phyloP scores from a whole-genome alignment of 2,113 vertebrate genomes.

The Myiozetetes cayanensis region DNA sequence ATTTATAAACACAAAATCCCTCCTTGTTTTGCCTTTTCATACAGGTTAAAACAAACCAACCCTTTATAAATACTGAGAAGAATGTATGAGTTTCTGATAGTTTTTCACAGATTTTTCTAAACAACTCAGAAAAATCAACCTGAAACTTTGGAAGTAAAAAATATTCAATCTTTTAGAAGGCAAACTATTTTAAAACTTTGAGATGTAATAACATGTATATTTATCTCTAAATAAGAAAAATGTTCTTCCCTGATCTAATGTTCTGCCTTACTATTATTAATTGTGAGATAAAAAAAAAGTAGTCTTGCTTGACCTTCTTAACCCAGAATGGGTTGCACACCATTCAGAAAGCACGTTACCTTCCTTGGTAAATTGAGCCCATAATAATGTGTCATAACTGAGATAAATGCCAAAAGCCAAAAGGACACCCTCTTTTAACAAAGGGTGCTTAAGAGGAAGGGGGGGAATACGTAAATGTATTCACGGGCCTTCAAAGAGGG shows the following conservation, averaged over 20 bases:
- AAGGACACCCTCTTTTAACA: neutral
- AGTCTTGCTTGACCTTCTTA: neutral
- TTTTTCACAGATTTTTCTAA: neutral
- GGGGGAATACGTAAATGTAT: neutral
- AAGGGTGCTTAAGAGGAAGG: neutral
- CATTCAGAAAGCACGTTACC: neutral
- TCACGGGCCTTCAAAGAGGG: neutral
- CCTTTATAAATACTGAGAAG: neutral
- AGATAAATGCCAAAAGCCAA: neutral
- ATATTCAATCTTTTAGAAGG: neutral
- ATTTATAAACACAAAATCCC: neutral
- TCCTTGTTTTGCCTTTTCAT: neutral
- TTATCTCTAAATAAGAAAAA: neutral
- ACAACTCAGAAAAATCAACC: neutral
- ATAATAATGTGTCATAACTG: neutral
- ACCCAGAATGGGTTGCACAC: neutral
- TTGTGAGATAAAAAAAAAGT: neutral
- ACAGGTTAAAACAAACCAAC: neutral
- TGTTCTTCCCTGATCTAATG: neutral
- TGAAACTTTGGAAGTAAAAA: neutral
- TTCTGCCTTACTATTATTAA: neutral
- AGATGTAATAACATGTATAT: neutral
- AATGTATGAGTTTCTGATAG: neutral
- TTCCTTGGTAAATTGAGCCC: neutral
- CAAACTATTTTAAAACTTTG: neutral